Conservation (phyloP, 2,888 invertebrate species). For the Thera obeliscata region DNA sequence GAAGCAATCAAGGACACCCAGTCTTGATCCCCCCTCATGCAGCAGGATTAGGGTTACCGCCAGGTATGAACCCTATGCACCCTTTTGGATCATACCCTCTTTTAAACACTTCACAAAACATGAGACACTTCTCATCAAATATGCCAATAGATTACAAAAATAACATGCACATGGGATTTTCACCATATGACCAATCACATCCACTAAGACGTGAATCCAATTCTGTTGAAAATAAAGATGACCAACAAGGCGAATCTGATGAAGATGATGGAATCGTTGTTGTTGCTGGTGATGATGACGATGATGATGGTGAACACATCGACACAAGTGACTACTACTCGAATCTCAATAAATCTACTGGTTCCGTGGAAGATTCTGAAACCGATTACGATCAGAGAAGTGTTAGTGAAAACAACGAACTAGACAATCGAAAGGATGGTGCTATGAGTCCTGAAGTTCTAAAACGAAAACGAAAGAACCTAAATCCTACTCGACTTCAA, state of each 20-base stretch:
- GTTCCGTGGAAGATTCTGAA: conserved; percentile 75
- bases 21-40: conserved; percentile 89
- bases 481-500: conserved; percentile 94
- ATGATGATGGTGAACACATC: conserved; percentile 86
- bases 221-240: conserved; percentile 81
- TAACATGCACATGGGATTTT: conserved; percentile 69
- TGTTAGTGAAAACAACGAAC: conserved; percentile 72
- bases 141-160: conserved; percentile 81
- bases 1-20: conserved; percentile 94
- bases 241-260: conserved; percentile 87
- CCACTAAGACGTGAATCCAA: conserved; percentile 70
- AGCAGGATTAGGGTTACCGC: conserved; percentile 86
- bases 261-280: conserved; percentile 91
- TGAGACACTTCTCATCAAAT: conserved; percentile 82
- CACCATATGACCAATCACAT: conserved; percentile 67
- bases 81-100: conserved; percentile 92
- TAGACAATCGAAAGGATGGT: conserved; percentile 79
- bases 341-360: conserved; percentile 69
- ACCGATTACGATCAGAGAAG: conserved; percentile 77
- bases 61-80: conserved; percentile 88
- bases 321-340: conserved; percentile 77
- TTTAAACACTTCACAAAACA: conserved; percentile 88
- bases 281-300: conserved; percentile 91
- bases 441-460: conserved; percentile 84
- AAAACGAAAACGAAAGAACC: conserved; percentile 93